A percentile compares a stretch with the other conserved stretches of the same genome.
phyloP scores from a whole-genome alignment of 2,888 invertebrate species.

The Dugesia japonica region DNA sequence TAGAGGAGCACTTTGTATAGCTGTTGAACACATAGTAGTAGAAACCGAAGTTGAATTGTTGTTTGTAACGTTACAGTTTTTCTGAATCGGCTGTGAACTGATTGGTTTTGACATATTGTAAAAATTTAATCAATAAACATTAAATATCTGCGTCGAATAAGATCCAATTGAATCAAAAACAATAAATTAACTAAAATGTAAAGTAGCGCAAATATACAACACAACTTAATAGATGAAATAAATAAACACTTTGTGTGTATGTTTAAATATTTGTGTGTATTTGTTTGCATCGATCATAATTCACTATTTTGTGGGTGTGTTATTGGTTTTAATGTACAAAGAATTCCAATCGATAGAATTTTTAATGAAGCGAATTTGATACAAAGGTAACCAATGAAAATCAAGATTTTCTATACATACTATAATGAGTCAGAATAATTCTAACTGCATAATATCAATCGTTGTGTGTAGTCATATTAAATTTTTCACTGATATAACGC shows the following conservation, averaged over 20 bases:
- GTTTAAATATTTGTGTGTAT: background rate
- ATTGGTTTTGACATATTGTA: background rate
- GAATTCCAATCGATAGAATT: constrained; percentile 20
- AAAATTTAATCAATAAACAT: background rate
- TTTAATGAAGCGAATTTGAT: constrained; percentile 20
- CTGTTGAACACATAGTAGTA: background rate
- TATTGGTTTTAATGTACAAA: constrained; percentile 2
- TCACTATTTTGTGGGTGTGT: background rate
- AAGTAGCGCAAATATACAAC: constrained; percentile 3
- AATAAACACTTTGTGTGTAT: constrained; percentile 9
- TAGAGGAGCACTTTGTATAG: background rate
- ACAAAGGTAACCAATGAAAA: constrained; percentile 9
- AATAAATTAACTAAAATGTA: background rate
- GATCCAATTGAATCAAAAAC: constrained; percentile 13
- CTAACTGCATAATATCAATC: background rate
- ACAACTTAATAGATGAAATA: background rate
- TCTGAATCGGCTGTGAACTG: background rate
- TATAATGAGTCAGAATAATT: constrained; percentile 9
- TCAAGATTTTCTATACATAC: constrained; percentile 15
- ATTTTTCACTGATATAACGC: background rate
- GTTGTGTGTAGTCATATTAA: background rate
- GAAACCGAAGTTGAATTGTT: background rate
- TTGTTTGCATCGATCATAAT: constrained; percentile 14
- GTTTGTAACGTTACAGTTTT: background rate
- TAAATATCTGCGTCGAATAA: background rate